A percentile compares a stretch with the other conserved stretches of the same genome.
phyloP scores from a whole-genome alignment of 2,888 invertebrate species.

The Saturnia japonica region DNA sequence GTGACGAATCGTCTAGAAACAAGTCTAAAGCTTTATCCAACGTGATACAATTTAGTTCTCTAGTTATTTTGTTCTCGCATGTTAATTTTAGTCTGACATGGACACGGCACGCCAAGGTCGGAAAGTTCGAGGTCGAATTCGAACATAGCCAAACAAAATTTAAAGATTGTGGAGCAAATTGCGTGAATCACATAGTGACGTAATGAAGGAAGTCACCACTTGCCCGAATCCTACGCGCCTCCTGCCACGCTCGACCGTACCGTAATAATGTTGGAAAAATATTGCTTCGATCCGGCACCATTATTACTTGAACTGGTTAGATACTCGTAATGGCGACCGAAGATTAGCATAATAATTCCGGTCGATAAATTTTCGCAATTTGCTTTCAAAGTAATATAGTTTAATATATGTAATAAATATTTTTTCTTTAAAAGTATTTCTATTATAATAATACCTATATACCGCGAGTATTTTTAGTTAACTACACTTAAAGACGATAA shows the following conservation, averaged over 20 bases:
- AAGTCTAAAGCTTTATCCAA: background rate
- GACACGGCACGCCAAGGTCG: constrained; percentile 40
- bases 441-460: too few species aligned
- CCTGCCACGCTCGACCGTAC: constrained; percentile 50
- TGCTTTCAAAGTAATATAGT: constrained; percentile 22
- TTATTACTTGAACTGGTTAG: constrained; percentile 50
- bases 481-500: too few species aligned
- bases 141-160: constrained; percentile 51
- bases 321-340: constrained; percentile 45
- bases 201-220: constrained; percentile 76
- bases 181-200: constrained; percentile 75
- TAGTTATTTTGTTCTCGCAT: constrained; percentile 33
- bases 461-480: too few species aligned
- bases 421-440: background rate
- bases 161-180: constrained; percentile 54
- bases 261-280: constrained; percentile 55
- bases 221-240: constrained; percentile 67
- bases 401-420: background rate
- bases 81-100: constrained; percentile 50
- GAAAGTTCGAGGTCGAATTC: constrained; percentile 56
- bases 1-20: background rate
- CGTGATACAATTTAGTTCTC: constrained; percentile 15
- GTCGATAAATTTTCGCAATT: constrained; percentile 41
- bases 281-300: constrained; percentile 54
- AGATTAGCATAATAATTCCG: constrained; percentile 49